These are phyloP conservation scores for Sitophilus oryzae DNA, from an alignment of 1,140 invertebrate genomes.

Conservation along the genomic window DNA sequence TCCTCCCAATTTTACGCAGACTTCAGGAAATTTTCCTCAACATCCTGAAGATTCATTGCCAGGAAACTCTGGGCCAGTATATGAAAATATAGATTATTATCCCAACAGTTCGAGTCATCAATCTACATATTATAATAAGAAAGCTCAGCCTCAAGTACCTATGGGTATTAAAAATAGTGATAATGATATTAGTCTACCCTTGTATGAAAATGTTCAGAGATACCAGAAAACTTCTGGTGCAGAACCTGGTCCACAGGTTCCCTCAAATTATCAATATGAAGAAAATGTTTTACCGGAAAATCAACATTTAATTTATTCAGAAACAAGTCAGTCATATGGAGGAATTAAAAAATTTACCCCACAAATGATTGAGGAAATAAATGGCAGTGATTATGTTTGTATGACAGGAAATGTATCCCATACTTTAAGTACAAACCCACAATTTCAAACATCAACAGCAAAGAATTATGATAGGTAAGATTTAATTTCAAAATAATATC, in stretches of 20 bases:
- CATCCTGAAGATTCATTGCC: conserved; percentile 52
- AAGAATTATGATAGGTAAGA: conserved; percentile 39
- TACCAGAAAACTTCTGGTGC: conserved; percentile 40
- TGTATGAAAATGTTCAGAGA: conserved; percentile 69
- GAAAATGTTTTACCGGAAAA: conserved; percentile 39
- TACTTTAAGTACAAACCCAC: conserved; percentile 37
- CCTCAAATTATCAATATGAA: conserved; percentile 20
- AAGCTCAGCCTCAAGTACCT: conserved; percentile 55
- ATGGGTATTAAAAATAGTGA: conserved; percentile 47
- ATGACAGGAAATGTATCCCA: conserved; percentile 56
- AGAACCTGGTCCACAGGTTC: conserved; percentile 36
- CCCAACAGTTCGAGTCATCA: conserved; percentile 49
- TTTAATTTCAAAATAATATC: no score
- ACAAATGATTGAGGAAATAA: conserved; percentile 52
- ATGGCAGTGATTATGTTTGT: conserved; percentile 64
- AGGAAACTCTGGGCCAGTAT: conserved; percentile 56
- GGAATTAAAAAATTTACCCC: conserved; percentile 25
- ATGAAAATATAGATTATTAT: conserved; percentile 78
- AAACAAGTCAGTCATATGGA: conserved; percentile 31
- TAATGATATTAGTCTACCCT: conserved; percentile 48
- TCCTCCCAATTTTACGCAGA: conserved; percentile 45
- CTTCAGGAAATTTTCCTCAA: conserved; percentile 55
- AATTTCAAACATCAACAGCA: conserved; percentile 41
- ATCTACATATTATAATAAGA: conserved; percentile 54
- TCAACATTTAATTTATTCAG: conserved; percentile 35